A percentile compares a stretch with the other conserved stretches of the same genome.
Evolutionary conservation across 2,888 invertebrate genomes (phyloP).

Genomic region (Cheilosia soror): DNA sequence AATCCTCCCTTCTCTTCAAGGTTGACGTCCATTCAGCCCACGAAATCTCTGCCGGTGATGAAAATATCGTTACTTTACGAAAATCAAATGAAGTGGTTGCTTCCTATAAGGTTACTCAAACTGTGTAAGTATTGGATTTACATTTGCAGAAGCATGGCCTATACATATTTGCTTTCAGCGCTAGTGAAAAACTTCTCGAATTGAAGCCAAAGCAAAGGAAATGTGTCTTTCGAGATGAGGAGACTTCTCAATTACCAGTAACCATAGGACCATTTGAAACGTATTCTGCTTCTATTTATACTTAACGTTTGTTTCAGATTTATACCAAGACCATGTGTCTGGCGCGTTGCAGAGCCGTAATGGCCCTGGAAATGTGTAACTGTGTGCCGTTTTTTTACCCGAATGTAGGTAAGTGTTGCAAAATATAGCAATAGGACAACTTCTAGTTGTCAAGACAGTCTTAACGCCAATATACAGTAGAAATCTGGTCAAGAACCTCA

Average conservation of each 20-base stretch:
- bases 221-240: slow-evolving; percentile 85
- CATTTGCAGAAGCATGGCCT: background rate
- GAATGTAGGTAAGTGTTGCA: slow-evolving; percentile 78
- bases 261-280: background rate
- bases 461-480: too few species aligned
- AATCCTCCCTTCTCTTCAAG: slow-evolving; percentile 66
- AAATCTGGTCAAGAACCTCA: background rate
- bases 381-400: slow-evolving; percentile 86
- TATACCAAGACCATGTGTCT: slow-evolving; percentile 82
- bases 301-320: slow-evolving; percentile 76
- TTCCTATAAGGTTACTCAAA: slow-evolving; percentile 81
- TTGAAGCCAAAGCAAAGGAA: slow-evolving; percentile 84
- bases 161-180: slow-evolving; percentile 74
- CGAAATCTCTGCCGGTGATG: slow-evolving; percentile 80
- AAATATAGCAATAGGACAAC: background rate
- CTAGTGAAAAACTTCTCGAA: slow-evolving; percentile 81
- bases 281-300: background rate
- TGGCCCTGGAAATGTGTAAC: slow-evolving; percentile 85
- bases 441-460: background rate
- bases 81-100: slow-evolving; percentile 82
- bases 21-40: slow-evolving; percentile 82
- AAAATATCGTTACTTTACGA: slow-evolving; percentile 79
- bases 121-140: slow-evolving; percentile 79
- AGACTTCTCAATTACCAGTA: slow-evolving; percentile 82
- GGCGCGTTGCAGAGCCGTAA: slow-evolving; percentile 84